Conservation (phyloP, 2,888 invertebrate genomes). For the Rhamphomyia laevipes region DNA sequence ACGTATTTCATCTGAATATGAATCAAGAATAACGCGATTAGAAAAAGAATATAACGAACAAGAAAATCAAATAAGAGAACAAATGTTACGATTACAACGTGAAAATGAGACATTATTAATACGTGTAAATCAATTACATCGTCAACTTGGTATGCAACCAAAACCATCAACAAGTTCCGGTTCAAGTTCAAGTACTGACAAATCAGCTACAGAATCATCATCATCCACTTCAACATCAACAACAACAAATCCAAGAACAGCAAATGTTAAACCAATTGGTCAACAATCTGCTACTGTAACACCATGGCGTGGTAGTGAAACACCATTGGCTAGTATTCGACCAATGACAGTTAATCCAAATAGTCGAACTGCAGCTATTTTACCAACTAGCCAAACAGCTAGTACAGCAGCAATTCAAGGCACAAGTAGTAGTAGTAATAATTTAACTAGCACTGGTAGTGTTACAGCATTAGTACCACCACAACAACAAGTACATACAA, state of each 20-base stretch:
- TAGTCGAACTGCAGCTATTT: slow-evolving; percentile 60
- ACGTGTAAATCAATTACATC: slow-evolving; percentile 54
- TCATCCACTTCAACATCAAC: slow-evolving; percentile 5
- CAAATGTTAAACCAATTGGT: slow-evolving; percentile 85
- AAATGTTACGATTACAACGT: slow-evolving; percentile 40
- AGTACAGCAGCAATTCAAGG: slow-evolving; percentile 30
- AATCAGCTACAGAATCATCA: slow-evolving; percentile 43
- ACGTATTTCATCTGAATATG: slow-evolving; percentile 57
- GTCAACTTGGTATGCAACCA: slow-evolving; percentile 48
- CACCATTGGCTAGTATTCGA: slow-evolving; percentile 83
- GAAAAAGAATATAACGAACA: slow-evolving; percentile 62
- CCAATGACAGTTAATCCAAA: slow-evolving; percentile 66
- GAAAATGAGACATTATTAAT: slow-evolving; percentile 62
- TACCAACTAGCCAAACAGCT: slow-evolving; percentile 58
- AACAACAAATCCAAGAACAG: slow-evolving; percentile 49
- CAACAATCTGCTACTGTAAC: slow-evolving; percentile 42
- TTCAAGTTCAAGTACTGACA: slow-evolving; percentile 40
- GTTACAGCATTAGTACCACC: slow-evolving; percentile 45
- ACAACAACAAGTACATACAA: slow-evolving; percentile 48
- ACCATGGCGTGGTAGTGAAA: slow-evolving; percentile 60
- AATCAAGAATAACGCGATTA: slow-evolving; percentile 53
- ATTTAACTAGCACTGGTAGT: slow-evolving; percentile 34
- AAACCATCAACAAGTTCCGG: slow-evolving; percentile 59
- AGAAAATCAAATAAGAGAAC: slow-evolving; percentile 44
- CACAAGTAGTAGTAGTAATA: slow-evolving; percentile 20